phyloP scores from a whole-genome alignment of 2,888 invertebrate genomes.

The Pteria penguin region DNA sequence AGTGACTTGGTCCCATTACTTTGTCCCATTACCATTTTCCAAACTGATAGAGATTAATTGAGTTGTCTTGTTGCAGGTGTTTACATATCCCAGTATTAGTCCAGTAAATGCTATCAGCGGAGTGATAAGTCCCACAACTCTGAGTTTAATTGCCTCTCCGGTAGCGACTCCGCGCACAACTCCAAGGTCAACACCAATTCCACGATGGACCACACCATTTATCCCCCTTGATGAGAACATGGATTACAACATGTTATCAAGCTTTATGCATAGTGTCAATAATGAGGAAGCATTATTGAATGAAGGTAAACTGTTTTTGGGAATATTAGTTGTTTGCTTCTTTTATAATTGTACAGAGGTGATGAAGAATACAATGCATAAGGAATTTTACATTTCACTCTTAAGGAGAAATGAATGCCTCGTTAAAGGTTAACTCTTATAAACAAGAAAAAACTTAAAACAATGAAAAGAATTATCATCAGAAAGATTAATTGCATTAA shows the following conservation, averaged over 20 bases:
- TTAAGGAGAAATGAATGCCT: not conserved
- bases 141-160: constrained; percentile 89
- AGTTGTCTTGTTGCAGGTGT: too few species aligned
- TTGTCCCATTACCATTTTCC: too few species aligned
- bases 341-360: too few species aligned
- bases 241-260: constrained; percentile 93
- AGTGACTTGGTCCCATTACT: too few species aligned
- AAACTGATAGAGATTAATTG: too few species aligned
- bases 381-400: not conserved
- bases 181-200: constrained; percentile 83
- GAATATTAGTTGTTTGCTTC: not conserved
- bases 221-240: constrained; percentile 87
- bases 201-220: constrained; percentile 93
- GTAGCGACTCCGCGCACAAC: constrained; percentile 87
- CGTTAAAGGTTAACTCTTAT: too few species aligned
- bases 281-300: constrained; percentile 85
- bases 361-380: too few species aligned
- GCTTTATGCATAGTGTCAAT: constrained; percentile 82
- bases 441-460: too few species aligned
- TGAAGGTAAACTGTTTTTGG: constrained; percentile 80
- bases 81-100: constrained; percentile 93
- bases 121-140: constrained; percentile 92
- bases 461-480: too few species aligned
- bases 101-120: constrained; percentile 90
- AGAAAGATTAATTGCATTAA: too few species aligned